Percentiles rank a stretch among this genome's conserved stretches.
Evolutionary conservation across 92 coral and sea anemone species (phyloP).

Genomic region (Plumapathes pennacea): DNA sequence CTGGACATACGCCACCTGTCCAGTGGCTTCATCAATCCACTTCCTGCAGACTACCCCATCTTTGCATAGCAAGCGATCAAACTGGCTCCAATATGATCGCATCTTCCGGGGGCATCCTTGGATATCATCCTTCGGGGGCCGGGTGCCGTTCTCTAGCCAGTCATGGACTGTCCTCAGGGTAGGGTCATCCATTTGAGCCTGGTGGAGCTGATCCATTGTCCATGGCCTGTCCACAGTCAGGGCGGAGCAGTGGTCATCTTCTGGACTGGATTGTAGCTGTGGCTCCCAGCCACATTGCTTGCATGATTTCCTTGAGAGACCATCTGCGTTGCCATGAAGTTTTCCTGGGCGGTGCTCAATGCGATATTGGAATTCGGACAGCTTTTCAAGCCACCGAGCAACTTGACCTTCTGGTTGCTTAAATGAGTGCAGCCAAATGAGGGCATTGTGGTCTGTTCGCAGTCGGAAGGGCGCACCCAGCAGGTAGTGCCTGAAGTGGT

Average conservation of each 20-base stretch:
- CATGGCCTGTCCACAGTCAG: not conserved
- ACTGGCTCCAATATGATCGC: slow-evolving; percentile 24
- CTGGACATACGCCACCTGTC: slow-evolving; percentile 1
- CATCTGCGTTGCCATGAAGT: slow-evolving; percentile 18
- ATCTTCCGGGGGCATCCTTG: slow-evolving; percentile 18
- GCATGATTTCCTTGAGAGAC: slow-evolving; percentile 13
- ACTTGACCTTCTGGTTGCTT: slow-evolving; percentile 24
- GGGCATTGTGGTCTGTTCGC: slow-evolving; percentile 26
- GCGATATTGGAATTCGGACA: slow-evolving; percentile 4
- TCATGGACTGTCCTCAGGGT: slow-evolving; percentile 11
- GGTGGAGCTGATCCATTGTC: slow-evolving; percentile 3
- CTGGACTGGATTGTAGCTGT: not conserved
- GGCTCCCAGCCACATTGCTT: not conserved
- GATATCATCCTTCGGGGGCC: slow-evolving; percentile 7
- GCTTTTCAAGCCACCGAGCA: slow-evolving; percentile 17
- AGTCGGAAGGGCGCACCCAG: slow-evolving; percentile 1
- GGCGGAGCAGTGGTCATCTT: not conserved
- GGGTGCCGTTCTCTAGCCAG: slow-evolving; percentile 17
- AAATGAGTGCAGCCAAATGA: slow-evolving; percentile 10
- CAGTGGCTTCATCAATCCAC: slow-evolving; percentile 28
- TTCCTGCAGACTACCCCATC: slow-evolving; percentile 31
- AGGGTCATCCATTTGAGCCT: slow-evolving; percentile 3
- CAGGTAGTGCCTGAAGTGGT: slow-evolving; percentile 19
- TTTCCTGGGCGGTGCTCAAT: slow-evolving; percentile 9
- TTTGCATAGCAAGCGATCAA: slow-evolving; percentile 5